Base-by-base conservation (phyloP, 2,113 vertebrate genomes). In the Neotoma lepida region DNA sequence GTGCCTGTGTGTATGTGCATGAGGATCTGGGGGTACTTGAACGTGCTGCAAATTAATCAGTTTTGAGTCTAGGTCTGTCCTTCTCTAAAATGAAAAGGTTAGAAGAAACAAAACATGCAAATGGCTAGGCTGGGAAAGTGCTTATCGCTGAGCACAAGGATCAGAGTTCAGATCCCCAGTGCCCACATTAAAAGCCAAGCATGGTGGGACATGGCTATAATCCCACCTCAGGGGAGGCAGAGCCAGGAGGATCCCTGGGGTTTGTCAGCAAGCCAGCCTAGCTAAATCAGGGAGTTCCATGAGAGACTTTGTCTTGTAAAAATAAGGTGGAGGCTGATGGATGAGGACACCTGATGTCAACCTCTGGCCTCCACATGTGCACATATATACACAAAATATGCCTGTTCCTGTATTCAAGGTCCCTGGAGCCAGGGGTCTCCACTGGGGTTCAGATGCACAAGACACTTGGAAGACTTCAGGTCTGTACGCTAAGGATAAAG, bases 1-100 rank as follows among this genome's bases (percentile, higher is more conserved):
- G 15, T 41, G 13, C 24, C 13, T 82, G 51, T n/a, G 20, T 78
- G 1, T 15, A 10, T 66, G 30, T 28, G 22, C 1, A 4, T 22
- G 13, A 3, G 17, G 70, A 10, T 6, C 2, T 51, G 15, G 33
- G 4, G 33, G 4, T 17, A 14, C 49, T 78, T 74, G 64, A 80
- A 39, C 54, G 10, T 68, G 56, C 63, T 56, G 56, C 15, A 49
- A 49, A 14, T 24, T 46, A 87, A 88, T 85, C 20, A 41, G 8
- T 22, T 81, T 88, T 89, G 71, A 84, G n/a, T 51, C 7, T 56
- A 71, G 6, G 63, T 64, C 9, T 84, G 33, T 17, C 35, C 49
- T 87, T 94, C 74, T 86, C 49, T 88, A 54, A 91, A 94, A 56
- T 90, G 54, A 44, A 88, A 90, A 93, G 14, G 12, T 9, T 13